These are phyloP conservation scores for Fopius arisanus DNA, from an alignment of 1,140 invertebrate species.

Conservation along the genomic window DNA sequence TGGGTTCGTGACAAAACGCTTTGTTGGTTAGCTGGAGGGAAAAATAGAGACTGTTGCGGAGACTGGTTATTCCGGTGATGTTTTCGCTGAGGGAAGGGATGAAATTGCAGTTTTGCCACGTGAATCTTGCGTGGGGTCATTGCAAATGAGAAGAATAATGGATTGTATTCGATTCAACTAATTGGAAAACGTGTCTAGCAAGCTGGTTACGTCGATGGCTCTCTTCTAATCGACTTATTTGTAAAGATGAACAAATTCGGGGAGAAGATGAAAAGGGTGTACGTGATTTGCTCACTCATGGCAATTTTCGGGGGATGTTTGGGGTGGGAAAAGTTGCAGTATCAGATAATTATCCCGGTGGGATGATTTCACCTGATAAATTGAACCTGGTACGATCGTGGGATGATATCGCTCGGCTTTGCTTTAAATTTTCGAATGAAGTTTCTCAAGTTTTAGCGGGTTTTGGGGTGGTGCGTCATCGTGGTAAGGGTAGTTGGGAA, in stretches of 20 bases:
- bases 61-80: neutral
- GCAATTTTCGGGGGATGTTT: too few species aligned
- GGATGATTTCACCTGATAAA: neutral
- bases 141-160: constrained; percentile 10
- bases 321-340: too few species aligned
- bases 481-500: constrained; percentile 17
- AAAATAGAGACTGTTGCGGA: neutral
- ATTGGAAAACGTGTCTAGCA: constrained; percentile 26
- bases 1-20: constrained; percentile 1
- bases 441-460: neutral
- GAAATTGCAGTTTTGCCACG: neutral
- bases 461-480: neutral
- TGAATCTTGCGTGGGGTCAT: neutral
- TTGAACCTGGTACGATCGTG: neutral
- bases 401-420: neutral
- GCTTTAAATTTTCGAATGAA: neutral
- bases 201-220: neutral
- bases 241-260: neutral
- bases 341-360: neutral
- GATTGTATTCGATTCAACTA: constrained; percentile 19
- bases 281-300: too few species aligned
- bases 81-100: neutral
- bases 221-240: neutral
- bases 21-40: neutral
- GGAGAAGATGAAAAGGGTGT: too few species aligned